These are phyloP conservation scores for Felis catus DNA, from an alignment of 2,113 vertebrate genomes.

Conservation along the genomic window F.catus_Fca126_mat1.0 CM031421.1:47530001-47530500, in stretches of 20 bases:
- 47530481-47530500: neutral
- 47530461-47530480: neutral
- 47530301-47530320: constrained; percentile 9
- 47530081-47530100: neutral
- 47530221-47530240: neutral
- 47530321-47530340: neutral
- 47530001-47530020: neutral
- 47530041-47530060: neutral
- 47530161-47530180: constrained; percentile 48
- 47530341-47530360: constrained; percentile 18
- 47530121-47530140: constrained; percentile 17
- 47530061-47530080: neutral
- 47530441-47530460: neutral
- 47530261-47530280: constrained; percentile 26
- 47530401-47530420: neutral
- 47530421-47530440: constrained; percentile 14
- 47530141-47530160: constrained; percentile 8
- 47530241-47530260: constrained; percentile 32
- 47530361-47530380: neutral
- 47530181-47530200: constrained; percentile 28
- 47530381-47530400: neutral
- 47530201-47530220: neutral
- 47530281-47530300: constrained; percentile 30
- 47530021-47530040: neutral
- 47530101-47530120: neutral